Conservation (phyloP, 2,797 vertebrate species). For the Peromyscus aztecus region DNA sequence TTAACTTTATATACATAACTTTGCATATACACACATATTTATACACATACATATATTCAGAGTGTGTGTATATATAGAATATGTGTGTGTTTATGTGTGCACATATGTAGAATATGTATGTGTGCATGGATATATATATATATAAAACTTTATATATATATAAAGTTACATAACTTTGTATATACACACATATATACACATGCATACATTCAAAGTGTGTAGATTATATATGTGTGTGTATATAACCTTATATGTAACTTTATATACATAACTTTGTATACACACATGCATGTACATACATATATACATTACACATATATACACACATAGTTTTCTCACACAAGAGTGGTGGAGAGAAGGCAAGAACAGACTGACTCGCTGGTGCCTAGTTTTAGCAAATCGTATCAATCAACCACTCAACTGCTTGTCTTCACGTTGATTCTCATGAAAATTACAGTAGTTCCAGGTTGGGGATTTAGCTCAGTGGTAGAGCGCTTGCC, state of each 20-base stretch:
- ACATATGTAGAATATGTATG: not conserved
- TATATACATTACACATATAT: not conserved
- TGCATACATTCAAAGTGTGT: not conserved
- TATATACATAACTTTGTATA: not conserved
- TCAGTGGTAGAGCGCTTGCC: too few species aligned
- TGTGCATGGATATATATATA: not conserved
- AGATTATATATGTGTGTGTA: not conserved
- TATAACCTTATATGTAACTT: not conserved
- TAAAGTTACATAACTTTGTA: too few species aligned
- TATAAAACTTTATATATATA: not conserved
- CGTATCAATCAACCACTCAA: not conserved
- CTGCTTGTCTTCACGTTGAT: not conserved
- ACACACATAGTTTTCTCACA: not conserved
- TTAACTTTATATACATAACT: too few species aligned
- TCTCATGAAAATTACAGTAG: not conserved
- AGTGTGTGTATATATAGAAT: not conserved
- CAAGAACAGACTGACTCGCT: not conserved
- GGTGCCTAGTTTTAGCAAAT: slow-evolving; percentile 4
- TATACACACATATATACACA: too few species aligned
- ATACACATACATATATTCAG: not conserved
- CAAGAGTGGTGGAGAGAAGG: not conserved
- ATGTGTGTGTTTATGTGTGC: not conserved
- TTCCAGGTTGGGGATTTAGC: too few species aligned
- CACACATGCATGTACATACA: too few species aligned
- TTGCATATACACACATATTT: too few species aligned